Evolutionary conservation across 2,888 invertebrate species (phyloP), one percentile per base, ranked within the genome.

Genomic region (Stenichneumon culpator): DNA sequence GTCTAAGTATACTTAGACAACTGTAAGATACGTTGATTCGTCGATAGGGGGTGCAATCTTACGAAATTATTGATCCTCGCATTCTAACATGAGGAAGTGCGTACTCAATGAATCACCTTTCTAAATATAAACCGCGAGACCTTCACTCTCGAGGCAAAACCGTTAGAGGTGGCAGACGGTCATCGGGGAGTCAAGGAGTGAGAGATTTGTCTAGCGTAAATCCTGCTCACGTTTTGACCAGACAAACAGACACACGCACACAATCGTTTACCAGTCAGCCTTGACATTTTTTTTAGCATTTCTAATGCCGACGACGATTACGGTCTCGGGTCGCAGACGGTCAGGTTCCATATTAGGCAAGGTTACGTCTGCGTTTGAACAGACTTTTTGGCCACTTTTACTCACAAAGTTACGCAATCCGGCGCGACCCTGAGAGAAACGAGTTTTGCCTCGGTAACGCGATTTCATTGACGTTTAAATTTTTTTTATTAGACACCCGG

Each of bases 121-220:
- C 16, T 60, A 70, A 50, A 69, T 28, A 19, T 11, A 11, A 67
- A 36, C 14, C 67, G 22, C 28, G 39, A 78, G 86, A 81, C 87
- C 87, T 88, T 86, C 85, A 72, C 78, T 83, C 82, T 79, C 72
- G 67, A 57, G 63, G 78, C 82, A 84, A 86, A 87, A 91, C 93
- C 93, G 93, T 93, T 93, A 93, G 92, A 92, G 92, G 92, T 92
- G 89, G 87, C 91, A 92, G 92, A 92, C 92, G 92, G 92, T 93
- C 92, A 92, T 84, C 72, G 54, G 54, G 54, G 77, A 83, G 47
- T 65, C 70, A 60, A 68, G 60, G 57, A 79, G 65, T 36, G 78
- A 63, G 72, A 72, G 77, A 84, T 86, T 86, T 85, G 79, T 86
- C 83, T 86, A 86, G 86, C 86, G 82, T 82, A 84, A 83, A 87